Percentiles rank a stretch among this genome's conserved stretches.
phyloP scores from a whole-genome alignment of 2,888 invertebrate genomes.

The Pollenia amentaria region DNA sequence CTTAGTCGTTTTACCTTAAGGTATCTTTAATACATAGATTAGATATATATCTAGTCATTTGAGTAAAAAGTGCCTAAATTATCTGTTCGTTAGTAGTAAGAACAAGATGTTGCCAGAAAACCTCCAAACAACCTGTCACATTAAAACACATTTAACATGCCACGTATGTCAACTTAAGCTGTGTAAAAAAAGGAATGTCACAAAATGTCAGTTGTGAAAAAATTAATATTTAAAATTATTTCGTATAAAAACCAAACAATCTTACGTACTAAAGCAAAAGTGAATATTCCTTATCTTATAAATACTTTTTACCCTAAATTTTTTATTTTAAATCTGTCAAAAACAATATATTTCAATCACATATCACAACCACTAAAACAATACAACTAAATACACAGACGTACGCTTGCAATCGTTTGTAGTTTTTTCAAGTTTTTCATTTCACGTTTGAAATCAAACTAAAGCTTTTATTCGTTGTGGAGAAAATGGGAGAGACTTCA shows the following conservation, averaged over 20 bases:
- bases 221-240: slow-evolving; percentile 63
- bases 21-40: too few species aligned
- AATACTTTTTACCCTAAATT: slow-evolving; percentile 16
- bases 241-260: slow-evolving; percentile 24
- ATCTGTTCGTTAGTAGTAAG: too few species aligned
- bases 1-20: too few species aligned
- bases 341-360: slow-evolving; percentile 70
- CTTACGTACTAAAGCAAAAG: slow-evolving; percentile 7
- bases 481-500: slow-evolving; percentile 39
- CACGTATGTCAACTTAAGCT: slow-evolving; percentile 61
- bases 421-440: slow-evolving; percentile 15
- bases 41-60: too few species aligned
- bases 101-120: too few species aligned
- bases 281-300: slow-evolving; percentile 21
- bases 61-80: too few species aligned
- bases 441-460: slow-evolving; percentile 44
- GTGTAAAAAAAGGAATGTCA: slow-evolving; percentile 56
- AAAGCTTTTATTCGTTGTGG: slow-evolving; percentile 20
- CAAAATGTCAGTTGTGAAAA: slow-evolving; percentile 55
- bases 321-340: slow-evolving; percentile 60
- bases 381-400: not conserved
- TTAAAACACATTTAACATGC: slow-evolving; percentile 60
- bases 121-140: slow-evolving; percentile 66
- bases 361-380: slow-evolving; percentile 54
- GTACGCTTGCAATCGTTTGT: not conserved